These are phyloP conservation scores for Lymantria dispar DNA, from an alignment of 2,888 invertebrate genomes.

Conservation along the genomic window DNA sequence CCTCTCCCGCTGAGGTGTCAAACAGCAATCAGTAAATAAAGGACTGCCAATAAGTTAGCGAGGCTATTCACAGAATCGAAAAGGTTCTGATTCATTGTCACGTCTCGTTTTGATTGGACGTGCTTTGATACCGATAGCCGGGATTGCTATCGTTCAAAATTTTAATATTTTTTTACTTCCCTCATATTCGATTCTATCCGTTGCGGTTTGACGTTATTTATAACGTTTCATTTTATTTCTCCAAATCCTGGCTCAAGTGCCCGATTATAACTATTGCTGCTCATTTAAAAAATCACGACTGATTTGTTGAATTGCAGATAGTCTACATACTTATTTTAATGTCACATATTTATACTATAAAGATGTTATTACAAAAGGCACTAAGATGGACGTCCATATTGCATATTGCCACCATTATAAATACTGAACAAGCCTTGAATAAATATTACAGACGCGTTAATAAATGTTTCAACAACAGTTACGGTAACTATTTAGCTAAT, in stretches of 20 bases:
- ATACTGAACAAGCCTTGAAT: too few species aligned
- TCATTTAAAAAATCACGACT: slow-evolving; percentile 49
- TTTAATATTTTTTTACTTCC: slow-evolving; percentile 72
- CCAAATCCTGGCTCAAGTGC: slow-evolving; percentile 48
- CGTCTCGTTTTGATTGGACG: slow-evolving; percentile 80
- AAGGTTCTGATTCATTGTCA: slow-evolving; percentile 79
- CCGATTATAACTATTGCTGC: slow-evolving; percentile 42
- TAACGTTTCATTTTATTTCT: slow-evolving; percentile 65
- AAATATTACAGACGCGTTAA: too few species aligned
- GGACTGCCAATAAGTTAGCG: slow-evolving; percentile 76
- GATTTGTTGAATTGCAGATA: too few species aligned
- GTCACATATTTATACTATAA: too few species aligned
- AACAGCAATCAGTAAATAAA: slow-evolving; percentile 79
- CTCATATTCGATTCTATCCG: slow-evolving; percentile 73
- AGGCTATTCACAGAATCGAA: slow-evolving; percentile 73
- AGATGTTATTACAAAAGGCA: too few species aligned
- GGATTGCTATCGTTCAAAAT: slow-evolving; percentile 74
- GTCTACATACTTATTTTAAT: too few species aligned
- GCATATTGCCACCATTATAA: too few species aligned
- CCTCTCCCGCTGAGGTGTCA: slow-evolving; percentile 67
- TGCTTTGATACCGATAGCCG: slow-evolving; percentile 79
- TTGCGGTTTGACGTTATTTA: slow-evolving; percentile 71
- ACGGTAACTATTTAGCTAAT: too few species aligned
- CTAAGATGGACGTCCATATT: too few species aligned
- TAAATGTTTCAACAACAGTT: too few species aligned